phyloP scores from a whole-genome alignment of 1,140 invertebrate species.

The Triops longicaudatus region DNA sequence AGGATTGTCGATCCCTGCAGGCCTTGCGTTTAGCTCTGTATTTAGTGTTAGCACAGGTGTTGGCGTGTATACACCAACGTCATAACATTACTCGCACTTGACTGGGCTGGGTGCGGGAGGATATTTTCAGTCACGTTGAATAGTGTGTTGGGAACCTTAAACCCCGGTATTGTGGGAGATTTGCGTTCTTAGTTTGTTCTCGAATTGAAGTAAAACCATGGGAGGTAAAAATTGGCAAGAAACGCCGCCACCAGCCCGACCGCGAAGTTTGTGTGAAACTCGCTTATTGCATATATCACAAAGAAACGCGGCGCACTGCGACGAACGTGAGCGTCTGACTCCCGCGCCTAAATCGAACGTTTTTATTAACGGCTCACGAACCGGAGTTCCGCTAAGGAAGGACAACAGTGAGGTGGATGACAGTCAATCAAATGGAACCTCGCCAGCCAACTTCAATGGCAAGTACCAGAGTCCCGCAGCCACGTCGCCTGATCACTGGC shows the following conservation, averaged over 20 bases:
- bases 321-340: not conserved
- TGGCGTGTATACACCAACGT: not conserved
- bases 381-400: not conserved
- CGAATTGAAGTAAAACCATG: not conserved
- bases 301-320: not conserved
- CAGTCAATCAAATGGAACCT: not conserved
- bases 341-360: not conserved
- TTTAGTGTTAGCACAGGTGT: not conserved
- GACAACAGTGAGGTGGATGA: not conserved
- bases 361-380: not conserved
- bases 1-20: not conserved
- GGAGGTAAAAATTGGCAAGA: conserved; percentile 14
- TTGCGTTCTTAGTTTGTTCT: not conserved
- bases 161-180: not conserved
- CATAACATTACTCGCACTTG: not conserved
- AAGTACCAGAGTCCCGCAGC: not conserved
- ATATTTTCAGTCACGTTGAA: not conserved
- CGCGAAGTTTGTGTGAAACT: not conserved
- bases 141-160: not conserved
- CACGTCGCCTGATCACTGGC: not conserved
- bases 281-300: conserved; percentile 7
- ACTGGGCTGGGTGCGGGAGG: not conserved
- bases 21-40: not conserved
- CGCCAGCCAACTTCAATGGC: not conserved
- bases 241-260: not conserved